These are phyloP conservation scores for Candidula unifasciata DNA, from an alignment of 2,888 invertebrate genomes.

Conservation along the genomic window DNA sequence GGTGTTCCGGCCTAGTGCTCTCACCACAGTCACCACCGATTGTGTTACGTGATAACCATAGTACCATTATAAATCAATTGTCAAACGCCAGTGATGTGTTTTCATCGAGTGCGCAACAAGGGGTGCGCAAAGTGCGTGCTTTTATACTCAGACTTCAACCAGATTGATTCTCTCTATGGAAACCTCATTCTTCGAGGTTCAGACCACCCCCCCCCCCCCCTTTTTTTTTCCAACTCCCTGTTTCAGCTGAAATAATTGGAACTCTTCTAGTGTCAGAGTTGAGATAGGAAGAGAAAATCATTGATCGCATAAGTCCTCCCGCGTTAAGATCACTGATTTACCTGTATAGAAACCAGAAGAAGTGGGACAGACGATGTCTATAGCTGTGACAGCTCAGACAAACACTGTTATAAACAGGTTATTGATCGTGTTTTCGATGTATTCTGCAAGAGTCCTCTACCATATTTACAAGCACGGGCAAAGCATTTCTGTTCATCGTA, in stretches of 20 bases:
- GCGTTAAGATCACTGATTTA: conserved; percentile 17
- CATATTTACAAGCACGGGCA: conserved; percentile 27
- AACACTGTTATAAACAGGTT: conserved; percentile 8
- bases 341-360: background rate
- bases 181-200: background rate
- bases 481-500: conserved; percentile 19
- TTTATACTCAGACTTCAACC: background rate
- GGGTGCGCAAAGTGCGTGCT: conserved; percentile 5
- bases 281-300: background rate
- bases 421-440: conserved; percentile 29
- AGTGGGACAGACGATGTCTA: background rate
- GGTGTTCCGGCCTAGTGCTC: too few species aligned
- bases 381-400: conserved; percentile 3
- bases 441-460: conserved; percentile 17
- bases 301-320: conserved; percentile 5
- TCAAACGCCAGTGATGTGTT: background rate
- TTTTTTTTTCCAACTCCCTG: too few species aligned
- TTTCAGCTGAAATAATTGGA: conserved; percentile 5
- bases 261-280: background rate
- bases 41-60: too few species aligned
- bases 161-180: background rate
- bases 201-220: background rate
- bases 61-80: too few species aligned
- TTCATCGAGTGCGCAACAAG: conserved; percentile 15
- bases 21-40: too few species aligned